Conservation (phyloP, 2,888 invertebrate genomes). For the Seira sanloemensis region DNA sequence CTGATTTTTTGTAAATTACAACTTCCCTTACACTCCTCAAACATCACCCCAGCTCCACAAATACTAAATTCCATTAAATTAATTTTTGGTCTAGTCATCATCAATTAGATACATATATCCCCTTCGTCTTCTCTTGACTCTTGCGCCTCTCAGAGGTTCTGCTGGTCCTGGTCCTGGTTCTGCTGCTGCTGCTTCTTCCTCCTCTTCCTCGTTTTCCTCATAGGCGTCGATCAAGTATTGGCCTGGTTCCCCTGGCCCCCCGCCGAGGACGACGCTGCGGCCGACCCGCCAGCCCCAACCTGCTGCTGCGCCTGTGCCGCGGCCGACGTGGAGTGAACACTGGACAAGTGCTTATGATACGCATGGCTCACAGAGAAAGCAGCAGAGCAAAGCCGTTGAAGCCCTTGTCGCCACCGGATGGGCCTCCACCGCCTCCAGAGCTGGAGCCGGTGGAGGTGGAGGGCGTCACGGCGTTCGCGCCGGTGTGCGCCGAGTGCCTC, state of each 20-base stretch:
- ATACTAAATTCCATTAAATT: too few relatives aligned
- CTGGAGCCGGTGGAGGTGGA: constrained; percentile 16
- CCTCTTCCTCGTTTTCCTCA: constrained; percentile 12
- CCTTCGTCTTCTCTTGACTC: too few relatives aligned
- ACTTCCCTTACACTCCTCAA: too few relatives aligned
- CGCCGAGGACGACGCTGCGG: constrained; percentile 37
- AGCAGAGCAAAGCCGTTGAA: constrained; percentile 53
- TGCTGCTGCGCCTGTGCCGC: constrained; percentile 39
- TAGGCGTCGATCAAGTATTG: constrained; percentile 50
- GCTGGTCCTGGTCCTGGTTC: neutral
- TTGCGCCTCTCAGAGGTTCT: too few relatives aligned
- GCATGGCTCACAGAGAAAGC: constrained; percentile 53
- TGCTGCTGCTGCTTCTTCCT: neutral
- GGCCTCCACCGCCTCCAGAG: too few relatives aligned
- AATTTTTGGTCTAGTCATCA: too few relatives aligned
- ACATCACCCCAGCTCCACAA: too few relatives aligned
- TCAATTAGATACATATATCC: too few relatives aligned
- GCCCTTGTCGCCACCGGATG: too few relatives aligned
- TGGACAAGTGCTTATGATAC: constrained; percentile 58
- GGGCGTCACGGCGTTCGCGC: constrained; percentile 25
- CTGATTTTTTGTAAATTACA: too few relatives aligned
- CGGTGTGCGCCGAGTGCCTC: constrained; percentile 53
- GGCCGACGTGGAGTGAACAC: constrained; percentile 55
- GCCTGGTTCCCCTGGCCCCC: constrained; percentile 3
- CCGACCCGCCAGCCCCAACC: neutral